Conservation (phyloP, 2,888 invertebrate genomes). For the Timema podura region DNA sequence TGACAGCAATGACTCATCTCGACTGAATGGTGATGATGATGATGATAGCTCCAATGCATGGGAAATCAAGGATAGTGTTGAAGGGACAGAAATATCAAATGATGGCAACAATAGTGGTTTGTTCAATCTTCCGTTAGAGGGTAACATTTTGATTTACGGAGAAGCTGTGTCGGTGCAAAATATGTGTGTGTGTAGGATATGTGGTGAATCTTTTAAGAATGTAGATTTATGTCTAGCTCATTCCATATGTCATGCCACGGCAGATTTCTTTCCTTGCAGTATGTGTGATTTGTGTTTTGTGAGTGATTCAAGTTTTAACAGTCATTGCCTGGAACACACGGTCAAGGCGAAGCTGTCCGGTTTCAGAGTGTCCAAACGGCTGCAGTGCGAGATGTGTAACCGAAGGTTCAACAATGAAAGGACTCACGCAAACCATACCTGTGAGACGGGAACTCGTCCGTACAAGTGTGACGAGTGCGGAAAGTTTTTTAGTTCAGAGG, state of each 20-base stretch:
- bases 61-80: not conserved
- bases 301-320: conserved; percentile 21
- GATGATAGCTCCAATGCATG: conserved; percentile 12
- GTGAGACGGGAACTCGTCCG: conserved; percentile 16
- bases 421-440: conserved; percentile 22
- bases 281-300: conserved; percentile 27
- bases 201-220: conserved; percentile 24
- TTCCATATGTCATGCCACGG: conserved; percentile 20
- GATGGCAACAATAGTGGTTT: not conserved
- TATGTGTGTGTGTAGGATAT: conserved; percentile 27
- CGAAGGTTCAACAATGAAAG: conserved; percentile 20
- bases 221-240: conserved; percentile 26
- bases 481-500: conserved; percentile 30
- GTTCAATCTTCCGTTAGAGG: not conserved
- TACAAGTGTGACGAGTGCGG: conserved; percentile 30
- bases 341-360: not conserved
- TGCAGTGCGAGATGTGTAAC: conserved; percentile 24
- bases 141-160: conserved; percentile 1
- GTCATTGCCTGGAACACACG: conserved; percentile 26
- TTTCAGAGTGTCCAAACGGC: conserved; percentile 16
- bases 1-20: no score
- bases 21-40: not conserved
- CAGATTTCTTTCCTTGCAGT: conserved; percentile 27
- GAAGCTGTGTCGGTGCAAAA: no score
- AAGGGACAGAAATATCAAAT: not conserved